Percentiles rank a stretch among this genome's conserved stretches.
Conservation (phyloP, 2,888 invertebrate species). For the Cosmorhoe ocellata region DNA sequence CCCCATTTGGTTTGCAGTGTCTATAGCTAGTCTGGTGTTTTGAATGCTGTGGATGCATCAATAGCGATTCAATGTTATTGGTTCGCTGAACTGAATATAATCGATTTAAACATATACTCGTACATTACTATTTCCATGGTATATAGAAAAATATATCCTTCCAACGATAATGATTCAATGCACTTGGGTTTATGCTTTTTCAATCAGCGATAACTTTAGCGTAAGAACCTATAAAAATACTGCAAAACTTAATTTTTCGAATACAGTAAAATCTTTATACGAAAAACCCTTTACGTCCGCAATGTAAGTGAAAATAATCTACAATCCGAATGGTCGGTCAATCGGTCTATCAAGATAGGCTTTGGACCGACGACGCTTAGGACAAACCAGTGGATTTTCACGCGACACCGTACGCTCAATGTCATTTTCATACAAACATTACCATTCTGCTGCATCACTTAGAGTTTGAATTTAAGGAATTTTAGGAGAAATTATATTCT, state of each 20-base stretch:
- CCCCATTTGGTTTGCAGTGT: conserved; percentile 12
- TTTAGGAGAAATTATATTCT: no score
- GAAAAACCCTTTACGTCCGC: conserved; percentile 8
- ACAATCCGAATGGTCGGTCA: conserved; percentile 16
- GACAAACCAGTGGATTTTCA: no score
- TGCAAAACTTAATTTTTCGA: conserved; percentile 2
- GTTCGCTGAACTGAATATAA: not conserved
- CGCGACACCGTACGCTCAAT: no score
- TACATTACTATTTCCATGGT: no score
- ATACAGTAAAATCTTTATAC: conserved; percentile 9
- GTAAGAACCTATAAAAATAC: conserved; percentile 11
- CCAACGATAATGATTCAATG: no score
- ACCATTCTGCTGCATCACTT: no score
- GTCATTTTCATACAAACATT: no score
- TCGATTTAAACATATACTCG: not conserved
- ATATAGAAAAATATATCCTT: no score
- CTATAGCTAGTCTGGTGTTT: conserved; percentile 10
- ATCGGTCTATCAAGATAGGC: conserved; percentile 25
- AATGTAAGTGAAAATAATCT: conserved; percentile 22
- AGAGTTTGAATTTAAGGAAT: no score
- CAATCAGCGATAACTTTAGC: no score
- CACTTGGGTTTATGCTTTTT: no score
- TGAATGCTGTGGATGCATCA: conserved; percentile 12
- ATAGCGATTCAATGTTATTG: not conserved
- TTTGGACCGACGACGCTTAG: conserved; percentile 17